phyloP scores from a whole-genome alignment of 2,797 vertebrate genomes.

The Dermochelys coriacea region DNA sequence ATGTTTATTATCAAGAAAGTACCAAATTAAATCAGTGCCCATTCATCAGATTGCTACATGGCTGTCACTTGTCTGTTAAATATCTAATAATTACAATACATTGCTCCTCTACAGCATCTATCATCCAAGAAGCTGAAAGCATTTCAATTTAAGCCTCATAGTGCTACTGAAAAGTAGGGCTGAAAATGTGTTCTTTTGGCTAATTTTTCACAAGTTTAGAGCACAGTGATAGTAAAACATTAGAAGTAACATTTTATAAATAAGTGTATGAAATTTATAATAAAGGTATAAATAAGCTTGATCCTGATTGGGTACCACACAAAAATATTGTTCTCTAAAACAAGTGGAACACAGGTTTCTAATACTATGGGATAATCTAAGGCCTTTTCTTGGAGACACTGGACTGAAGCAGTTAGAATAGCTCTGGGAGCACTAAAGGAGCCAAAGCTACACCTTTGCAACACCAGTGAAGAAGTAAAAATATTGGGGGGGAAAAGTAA shows the following conservation, averaged over 20 bases:
- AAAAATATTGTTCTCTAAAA: rapidly evolving
- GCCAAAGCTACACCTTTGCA: background rate
- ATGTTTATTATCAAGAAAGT: background rate
- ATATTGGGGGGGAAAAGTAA: too few species aligned
- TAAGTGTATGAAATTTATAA: background rate
- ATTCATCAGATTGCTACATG: background rate
- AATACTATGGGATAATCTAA: background rate
- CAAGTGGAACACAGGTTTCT: background rate
- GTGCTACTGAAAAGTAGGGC: background rate
- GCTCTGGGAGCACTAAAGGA: background rate
- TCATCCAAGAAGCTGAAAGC: slow-evolving; percentile 17
- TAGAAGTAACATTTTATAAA: slow-evolving; percentile 33
- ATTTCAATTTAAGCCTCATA: background rate
- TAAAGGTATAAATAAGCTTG: background rate
- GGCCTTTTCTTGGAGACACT: background rate
- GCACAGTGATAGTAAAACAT: background rate
- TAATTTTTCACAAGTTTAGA: slow-evolving; percentile 42
- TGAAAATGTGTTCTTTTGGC: background rate
- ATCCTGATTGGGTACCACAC: background rate
- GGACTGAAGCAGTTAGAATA: rapidly evolving
- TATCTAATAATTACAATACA: background rate
- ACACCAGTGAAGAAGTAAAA: background rate
- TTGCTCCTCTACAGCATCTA: background rate
- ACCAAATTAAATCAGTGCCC: background rate
- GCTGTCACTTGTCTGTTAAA: background rate